These are phyloP conservation scores for Caenorhabditis afra DNA, from an alignment of 2,888 invertebrate genomes.

Conservation along the genomic window DNA sequence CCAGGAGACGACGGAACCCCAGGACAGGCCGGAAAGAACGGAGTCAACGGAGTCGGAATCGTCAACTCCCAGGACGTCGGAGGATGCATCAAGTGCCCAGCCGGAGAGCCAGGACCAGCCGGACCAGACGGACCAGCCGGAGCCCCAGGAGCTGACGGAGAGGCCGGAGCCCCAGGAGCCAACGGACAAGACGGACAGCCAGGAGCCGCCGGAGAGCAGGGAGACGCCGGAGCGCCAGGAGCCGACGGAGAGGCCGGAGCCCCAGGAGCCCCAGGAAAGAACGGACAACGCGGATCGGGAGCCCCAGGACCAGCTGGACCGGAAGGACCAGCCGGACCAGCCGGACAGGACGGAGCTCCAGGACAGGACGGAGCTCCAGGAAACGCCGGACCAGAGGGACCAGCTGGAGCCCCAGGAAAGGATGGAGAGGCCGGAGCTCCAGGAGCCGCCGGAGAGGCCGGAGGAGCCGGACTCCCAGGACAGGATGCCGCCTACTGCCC, in stretches of 20 bases:
- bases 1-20: conserved; percentile 71
- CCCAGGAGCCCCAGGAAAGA: conserved; percentile 67
- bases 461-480: conserved; percentile 69
- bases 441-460: conserved; percentile 64
- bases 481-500: conserved; percentile 69
- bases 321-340: conserved; percentile 65
- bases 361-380: conserved; percentile 69
- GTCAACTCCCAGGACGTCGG: conserved; percentile 57
- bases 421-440: conserved; percentile 70
- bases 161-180: conserved; percentile 66
- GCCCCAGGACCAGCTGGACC: conserved; percentile 69
- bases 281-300: conserved; percentile 71
- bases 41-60: conserved; percentile 64
- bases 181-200: conserved; percentile 67
- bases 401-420: conserved; percentile 70
- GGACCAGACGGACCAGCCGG: conserved; percentile 71
- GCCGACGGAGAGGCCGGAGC: conserved; percentile 62
- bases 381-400: conserved; percentile 67
- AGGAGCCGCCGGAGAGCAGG: conserved; percentile 66
- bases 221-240: conserved; percentile 69
- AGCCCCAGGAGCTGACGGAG: conserved; percentile 69
- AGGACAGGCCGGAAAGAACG: conserved; percentile 65
- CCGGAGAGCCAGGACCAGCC: conserved; percentile 71
- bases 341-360: conserved; percentile 65
- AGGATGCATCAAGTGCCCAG: conserved; percentile 73